Evolutionary conservation across 2,797 vertebrate genomes (phyloP), one percentile per base, ranked within the genome.

Genomic region (Aeoliscus strigatus): DNA sequence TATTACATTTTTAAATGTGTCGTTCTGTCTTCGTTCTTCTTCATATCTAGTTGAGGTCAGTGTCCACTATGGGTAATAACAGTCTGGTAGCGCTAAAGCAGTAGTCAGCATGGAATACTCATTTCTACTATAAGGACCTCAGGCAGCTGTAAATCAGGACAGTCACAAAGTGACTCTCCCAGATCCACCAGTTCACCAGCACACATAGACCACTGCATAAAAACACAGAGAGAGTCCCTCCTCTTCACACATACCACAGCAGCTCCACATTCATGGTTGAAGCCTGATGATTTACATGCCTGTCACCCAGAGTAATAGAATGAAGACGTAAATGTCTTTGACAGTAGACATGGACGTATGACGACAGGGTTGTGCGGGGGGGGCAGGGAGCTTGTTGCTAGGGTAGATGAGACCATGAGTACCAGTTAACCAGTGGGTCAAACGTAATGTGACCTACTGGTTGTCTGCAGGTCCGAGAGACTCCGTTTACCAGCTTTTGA

Each of bases 401-500:
- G 59, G 78, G 40, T 39, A 63, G 61, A 75, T 61, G 36, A 29
- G 66, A 67, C 51, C 44, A 49, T 37, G 32, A 64, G 69, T 38
- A 78, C 79, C 77, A 75, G 77, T 69, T 71, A 65, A 50, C 64
- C 75, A 82, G 73, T 79, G 75, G 58, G 43, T 66, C 71, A 75
- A 74, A 83, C 76, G 52, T 80, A 73, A 83, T 72, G 60, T 56
- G 79, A 73, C 75, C 74, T 67, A 76, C 73, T 77, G 73, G 58
- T 61, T 66, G 57, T 59, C 51, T 54, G 62, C 54, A 75, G 77
- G 72, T 67, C 57, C 59, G 28, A 38, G 42, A 34, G 12, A 32
- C 38, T 51, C 34, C 2, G 23, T 46, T 45, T 12, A 45, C 21
- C 30, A 43, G 26, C 41, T 42, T 21, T 13, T 31, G 43, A 39